A percentile compares a stretch with the other conserved stretches of the same genome.
These are phyloP conservation scores for Melanostoma scalare DNA, from an alignment of 2,888 invertebrate species.

Conservation along the genomic window DNA sequence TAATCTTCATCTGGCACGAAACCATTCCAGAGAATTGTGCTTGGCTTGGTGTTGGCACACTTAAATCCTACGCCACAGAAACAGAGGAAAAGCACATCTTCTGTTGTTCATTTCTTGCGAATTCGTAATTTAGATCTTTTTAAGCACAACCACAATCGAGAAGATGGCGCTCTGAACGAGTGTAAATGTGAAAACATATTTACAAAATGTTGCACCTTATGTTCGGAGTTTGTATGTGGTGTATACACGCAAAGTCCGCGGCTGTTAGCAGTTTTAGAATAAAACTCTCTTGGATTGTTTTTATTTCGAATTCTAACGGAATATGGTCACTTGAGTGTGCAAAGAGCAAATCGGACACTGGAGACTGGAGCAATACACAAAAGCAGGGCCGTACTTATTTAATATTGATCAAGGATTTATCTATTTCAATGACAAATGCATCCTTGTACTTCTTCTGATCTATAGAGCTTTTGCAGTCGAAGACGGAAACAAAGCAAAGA, in stretches of 20 bases:
- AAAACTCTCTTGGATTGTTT: constrained; percentile 46
- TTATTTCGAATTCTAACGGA: constrained; percentile 52
- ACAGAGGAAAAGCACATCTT: constrained; percentile 30
- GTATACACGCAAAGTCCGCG: constrained; percentile 32
- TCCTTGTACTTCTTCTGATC: no score
- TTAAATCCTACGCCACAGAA: constrained; percentile 12
- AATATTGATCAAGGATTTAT: no score
- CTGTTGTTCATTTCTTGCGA: constrained; percentile 27
- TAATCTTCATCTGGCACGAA: constrained; percentile 65
- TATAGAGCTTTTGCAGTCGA: no score
- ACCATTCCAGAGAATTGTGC: constrained; percentile 53
- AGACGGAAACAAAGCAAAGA: no score
- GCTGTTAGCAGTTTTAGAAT: not conserved
- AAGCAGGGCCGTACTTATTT: constrained; percentile 18
- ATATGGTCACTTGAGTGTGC: constrained; percentile 58
- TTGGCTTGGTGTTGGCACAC: constrained; percentile 6
- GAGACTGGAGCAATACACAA: constrained; percentile 17
- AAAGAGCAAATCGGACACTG: constrained; percentile 58
- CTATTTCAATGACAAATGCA: no score
- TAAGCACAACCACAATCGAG: constrained; percentile 17
- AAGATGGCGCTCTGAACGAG: constrained; percentile 20
- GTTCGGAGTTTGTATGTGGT: no score
- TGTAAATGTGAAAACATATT: constrained; percentile 37
- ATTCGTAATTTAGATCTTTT: constrained; percentile 37
- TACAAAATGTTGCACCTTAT: constrained; percentile 34